Evolutionary conservation across 2,113 vertebrate genomes (phyloP), one percentile per base, ranked within the genome.

Genomic region (Pelusios castaneus): DNA sequence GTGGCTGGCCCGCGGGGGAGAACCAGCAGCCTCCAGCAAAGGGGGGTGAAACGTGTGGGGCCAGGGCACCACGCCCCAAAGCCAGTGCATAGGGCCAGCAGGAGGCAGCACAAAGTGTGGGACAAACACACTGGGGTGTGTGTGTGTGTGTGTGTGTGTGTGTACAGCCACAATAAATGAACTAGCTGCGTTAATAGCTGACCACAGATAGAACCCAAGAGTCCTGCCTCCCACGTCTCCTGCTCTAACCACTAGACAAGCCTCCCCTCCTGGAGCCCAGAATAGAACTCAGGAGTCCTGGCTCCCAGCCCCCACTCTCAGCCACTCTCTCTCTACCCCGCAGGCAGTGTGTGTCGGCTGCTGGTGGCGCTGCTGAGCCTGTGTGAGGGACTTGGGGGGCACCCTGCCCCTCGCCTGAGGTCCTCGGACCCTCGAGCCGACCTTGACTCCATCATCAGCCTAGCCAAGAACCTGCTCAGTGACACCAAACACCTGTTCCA

Each of bases 391-490:
- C 79, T 85, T 51, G 49, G 56, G 85, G 85, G 91, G 14, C 60
- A 56, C 27, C 91, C 90, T 11, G 81, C 77, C 25, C 67, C 82
- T 12, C 92, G 80, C 29, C 55, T 43, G 25, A 89, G 60, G 58
- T 92, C 94, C 49, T 75, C n/a, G 11, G 94, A 95, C 17, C 82
- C 86, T 25, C 91, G 91, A 43, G 34, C 52, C n/a, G 93, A 96
- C 31, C 87, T 94, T 51, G 95, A 96, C 79, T 86, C 83, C 47
- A 52, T 94, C 51, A 84, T 87, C 56, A 51, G 58, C 56, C 88
- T 95, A 80, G 91, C 95, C n/a, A 94, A 80, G 38, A 92, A 87
- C 84, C 91, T 96, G 43, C 84, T 96, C 51, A 93, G 87, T 14
- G 93, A 96, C 38, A 94, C 95, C 63, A 96, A 96, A 47, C 82